A percentile compares a stretch with the other conserved stretches of the same genome.
Conservation (phyloP, 2,888 invertebrate genomes). For the Cylindroiulus punctatus region DNA sequence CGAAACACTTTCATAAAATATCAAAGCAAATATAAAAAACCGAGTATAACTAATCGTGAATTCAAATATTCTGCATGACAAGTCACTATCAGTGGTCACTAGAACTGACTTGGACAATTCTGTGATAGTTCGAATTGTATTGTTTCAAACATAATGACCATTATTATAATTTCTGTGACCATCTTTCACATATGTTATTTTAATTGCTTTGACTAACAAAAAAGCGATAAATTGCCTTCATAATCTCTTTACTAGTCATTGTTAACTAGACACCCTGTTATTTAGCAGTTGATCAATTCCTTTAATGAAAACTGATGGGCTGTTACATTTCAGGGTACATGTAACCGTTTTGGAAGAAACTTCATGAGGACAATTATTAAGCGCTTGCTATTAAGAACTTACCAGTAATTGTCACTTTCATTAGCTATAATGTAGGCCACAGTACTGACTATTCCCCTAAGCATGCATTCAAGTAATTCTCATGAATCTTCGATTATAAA, state of each 20-base stretch:
- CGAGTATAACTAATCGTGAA: not conserved
- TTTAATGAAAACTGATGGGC: not conserved
- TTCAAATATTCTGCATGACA: not conserved
- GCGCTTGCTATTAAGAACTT: not conserved
- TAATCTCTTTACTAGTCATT: constrained; percentile 17
- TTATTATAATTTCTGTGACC: constrained; percentile 7
- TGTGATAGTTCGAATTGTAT: constrained; percentile 25
- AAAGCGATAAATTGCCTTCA: constrained; percentile 10
- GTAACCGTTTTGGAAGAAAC: not conserved
- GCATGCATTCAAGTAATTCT: not conserved
- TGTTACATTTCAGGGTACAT: not conserved
- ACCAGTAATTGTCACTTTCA: not conserved
- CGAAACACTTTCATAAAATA: constrained; percentile 14
- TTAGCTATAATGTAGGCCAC: not conserved
- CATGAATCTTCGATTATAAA: not conserved
- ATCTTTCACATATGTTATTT: not conserved
- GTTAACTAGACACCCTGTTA: not conserved
- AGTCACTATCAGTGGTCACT: not conserved
- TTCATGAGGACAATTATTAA: not conserved
- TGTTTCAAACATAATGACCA: not conserved
- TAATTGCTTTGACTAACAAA: constrained; percentile 11
- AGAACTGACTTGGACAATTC: not conserved
- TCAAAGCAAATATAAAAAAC: not conserved
- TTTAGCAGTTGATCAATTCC: not conserved
- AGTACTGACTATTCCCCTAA: not conserved